Evolutionary conservation across 1,140 invertebrate species (phyloP).

Genomic region (Samia ricini): DNA sequence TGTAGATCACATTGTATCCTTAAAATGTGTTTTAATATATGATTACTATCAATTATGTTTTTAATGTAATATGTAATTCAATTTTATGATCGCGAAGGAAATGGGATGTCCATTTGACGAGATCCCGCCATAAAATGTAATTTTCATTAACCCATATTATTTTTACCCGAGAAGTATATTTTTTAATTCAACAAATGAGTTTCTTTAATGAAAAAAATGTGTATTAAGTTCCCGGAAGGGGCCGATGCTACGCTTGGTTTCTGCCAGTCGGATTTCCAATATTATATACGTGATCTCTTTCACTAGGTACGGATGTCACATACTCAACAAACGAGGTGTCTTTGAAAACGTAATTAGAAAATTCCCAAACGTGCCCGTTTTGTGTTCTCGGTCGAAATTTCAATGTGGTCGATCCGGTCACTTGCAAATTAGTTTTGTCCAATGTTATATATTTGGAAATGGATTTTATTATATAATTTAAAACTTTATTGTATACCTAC

Average conservation of each 20-base stretch:
- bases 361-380: conserved; percentile 68
- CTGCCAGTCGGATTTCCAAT: conserved; percentile 56
- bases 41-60: too few species aligned
- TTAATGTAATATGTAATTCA: too few species aligned
- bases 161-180: too few species aligned
- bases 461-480: too few species aligned
- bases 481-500: too few species aligned
- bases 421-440: conserved; percentile 70
- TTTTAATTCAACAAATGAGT: too few species aligned
- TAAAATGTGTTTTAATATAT: too few species aligned
- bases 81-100: too few species aligned
- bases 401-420: conserved; percentile 28
- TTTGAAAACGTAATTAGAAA: conserved; percentile 77
- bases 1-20: too few species aligned
- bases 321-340: conserved; percentile 71
- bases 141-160: too few species aligned
- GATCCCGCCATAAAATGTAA: too few species aligned
- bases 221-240: background rate
- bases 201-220: background rate
- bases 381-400: conserved; percentile 48
- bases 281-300: conserved; percentile 72
- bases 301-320: conserved; percentile 65
- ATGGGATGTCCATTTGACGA: too few species aligned
- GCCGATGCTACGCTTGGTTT: background rate
- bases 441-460: conserved; percentile 29